Conservation (phyloP, 2,113 vertebrate genomes). For the Psittacula cyanocephala region DNA sequence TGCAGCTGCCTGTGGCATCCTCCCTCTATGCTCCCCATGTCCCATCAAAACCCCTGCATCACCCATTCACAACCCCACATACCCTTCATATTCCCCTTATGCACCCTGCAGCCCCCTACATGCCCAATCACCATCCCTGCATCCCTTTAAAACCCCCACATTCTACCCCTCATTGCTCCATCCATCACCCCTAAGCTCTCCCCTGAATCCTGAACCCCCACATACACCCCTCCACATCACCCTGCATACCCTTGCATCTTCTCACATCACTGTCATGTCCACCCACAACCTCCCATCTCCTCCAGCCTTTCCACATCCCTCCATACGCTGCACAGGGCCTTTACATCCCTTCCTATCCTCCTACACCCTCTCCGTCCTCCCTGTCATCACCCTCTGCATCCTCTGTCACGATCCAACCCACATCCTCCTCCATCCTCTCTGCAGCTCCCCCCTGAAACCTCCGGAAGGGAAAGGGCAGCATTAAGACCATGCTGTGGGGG, state of each 20-base stretch:
- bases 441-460: fast-evolving
- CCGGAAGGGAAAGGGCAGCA: not conserved
- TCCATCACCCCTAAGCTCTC: no score
- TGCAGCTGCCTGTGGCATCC: fast-evolving
- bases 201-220: no score
- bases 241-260: not conserved
- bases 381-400: not conserved
- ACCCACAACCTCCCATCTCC: not conserved
- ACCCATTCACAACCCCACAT: not conserved
- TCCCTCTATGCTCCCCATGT: not conserved
- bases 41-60: no score
- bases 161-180: not conserved
- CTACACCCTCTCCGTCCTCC: not conserved
- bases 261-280: not conserved
- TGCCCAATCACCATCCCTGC: fast-evolving
- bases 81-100: not conserved
- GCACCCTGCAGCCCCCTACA: not conserved
- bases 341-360: not conserved
- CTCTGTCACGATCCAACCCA: not conserved
- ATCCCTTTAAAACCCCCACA: no score
- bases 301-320: not conserved
- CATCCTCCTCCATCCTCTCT: not conserved
- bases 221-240: not conserved
- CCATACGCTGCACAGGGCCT: not conserved
- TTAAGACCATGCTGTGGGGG: fast-evolving